Base-by-base conservation (phyloP, 2,797 vertebrate species). In the Periparus ater region DNA sequence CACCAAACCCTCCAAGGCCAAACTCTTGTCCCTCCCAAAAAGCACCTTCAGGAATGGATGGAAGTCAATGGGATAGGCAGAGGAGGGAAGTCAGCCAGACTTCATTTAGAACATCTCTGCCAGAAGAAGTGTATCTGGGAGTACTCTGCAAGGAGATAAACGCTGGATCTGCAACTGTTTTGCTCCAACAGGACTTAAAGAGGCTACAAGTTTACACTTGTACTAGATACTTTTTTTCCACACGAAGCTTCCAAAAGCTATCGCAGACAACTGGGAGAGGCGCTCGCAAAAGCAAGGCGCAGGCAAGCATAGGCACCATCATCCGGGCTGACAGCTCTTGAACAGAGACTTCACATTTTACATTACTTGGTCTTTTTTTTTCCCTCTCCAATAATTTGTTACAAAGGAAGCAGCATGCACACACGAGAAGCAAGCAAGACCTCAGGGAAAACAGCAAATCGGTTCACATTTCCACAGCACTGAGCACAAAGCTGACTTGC, bases 191-290 rank as follows among this genome's bases (percentile, higher is more conserved):
- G 53, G 65, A 92, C 65, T 67, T 61, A 53, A 89, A 50, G 17
- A 68, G 44, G 15, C 57, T 92, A 65, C 95, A 96, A 94, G 96
- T 60, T 85, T 72, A 57, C 8, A 27, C 95, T 88, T 86, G 96
- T 55, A 88, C 93, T 51, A 83, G 78, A 40, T 58, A 57, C 27
- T 61, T 87, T 83, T 40, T 92, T 80, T 89, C 93, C 87, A 44
- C 47, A 23, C 29, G 76, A 81, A 91, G 85, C 79, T 88, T 88
- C 79, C 79, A 88, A 88, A 88, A 78, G n/a, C 80, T 74, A 11
- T 5, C n/a, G 55, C 76, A 77, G 62, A 27, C 66, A 94, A 44
- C 12, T 7, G 60, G 70, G 60, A 93, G 83, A 75, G 40, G 25
- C 25, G 48, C 80, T 96, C 3, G 0, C 38, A 34, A 72, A 83